Base-by-base conservation (phyloP, 1,140 invertebrate genomes). In the Diabrotica undecimpunctata region DNA sequence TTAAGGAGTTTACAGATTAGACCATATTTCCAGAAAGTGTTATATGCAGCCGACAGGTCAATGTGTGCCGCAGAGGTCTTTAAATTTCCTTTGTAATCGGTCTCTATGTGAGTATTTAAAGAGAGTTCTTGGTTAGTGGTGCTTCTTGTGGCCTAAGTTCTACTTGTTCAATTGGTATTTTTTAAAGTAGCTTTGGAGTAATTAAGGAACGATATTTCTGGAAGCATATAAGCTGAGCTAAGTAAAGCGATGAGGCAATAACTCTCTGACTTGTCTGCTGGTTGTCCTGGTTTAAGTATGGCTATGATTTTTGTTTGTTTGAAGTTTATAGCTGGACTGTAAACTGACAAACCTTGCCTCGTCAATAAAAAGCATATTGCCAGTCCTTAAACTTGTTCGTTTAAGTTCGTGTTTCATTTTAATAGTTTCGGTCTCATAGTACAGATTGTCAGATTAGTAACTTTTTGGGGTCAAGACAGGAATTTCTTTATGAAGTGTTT, bases 301-400 rank as follows among this genome's bases (percentile, higher is more conserved):
- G 46, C 46, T 51, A 51, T 51, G 9, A 51, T 51, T 51, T 51
- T 51, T 10, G 46, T 51, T 2, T 51, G 46, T 51, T 51, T 51
- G 46, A 51, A 51, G 46, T 12, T n/a, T 51, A 2, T 51, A 25
- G 25, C 1, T 25, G 25, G 25, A 25, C 25, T 25, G 4, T 25
- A 25, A 25, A 4, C 25, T 25, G 25, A 1, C 25, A 25, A 25
- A 25, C 25, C 25, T 25, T 25, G 25, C 25, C 25, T 25, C 25
- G 25, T 25, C 4, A 25, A 25, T 25, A 25, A 25, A 25, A 25
- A 25, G 25, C 25, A 4, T 4, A 25, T 2, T 25, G 4, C 25
- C 25, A 25, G 25, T 1, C 25, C 25, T 25, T 25, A 4, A 25
- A 25, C 25, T 25, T 25, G 25, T 4, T 25, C 25, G 1, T 1